Percentiles rank a stretch among this genome's conserved stretches.
These are phyloP conservation scores for Bungarus multicinctus DNA, from an alignment of 2,113 vertebrate genomes.

Conservation along the genomic window DNA sequence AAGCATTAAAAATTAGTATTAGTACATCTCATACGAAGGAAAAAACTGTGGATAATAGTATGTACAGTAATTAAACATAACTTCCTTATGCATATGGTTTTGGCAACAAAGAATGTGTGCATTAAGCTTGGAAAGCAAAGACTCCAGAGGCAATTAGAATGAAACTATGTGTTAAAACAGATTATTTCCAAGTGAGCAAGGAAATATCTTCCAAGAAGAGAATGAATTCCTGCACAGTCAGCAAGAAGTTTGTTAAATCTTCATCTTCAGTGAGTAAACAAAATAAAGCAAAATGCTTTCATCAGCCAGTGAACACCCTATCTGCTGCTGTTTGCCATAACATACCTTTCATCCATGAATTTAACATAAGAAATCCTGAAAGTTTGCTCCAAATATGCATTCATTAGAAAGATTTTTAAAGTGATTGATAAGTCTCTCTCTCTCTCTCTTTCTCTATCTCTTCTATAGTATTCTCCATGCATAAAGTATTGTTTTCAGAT, in stretches of 20 bases:
- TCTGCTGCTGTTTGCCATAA: neutral
- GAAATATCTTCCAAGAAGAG: slow-evolving; percentile 23
- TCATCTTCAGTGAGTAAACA: slow-evolving; percentile 29
- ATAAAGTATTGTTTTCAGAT: neutral
- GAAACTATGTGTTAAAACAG: slow-evolving; percentile 38
- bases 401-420: neutral
- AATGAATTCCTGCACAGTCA: slow-evolving; percentile 19
- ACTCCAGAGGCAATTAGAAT: slow-evolving; percentile 42
- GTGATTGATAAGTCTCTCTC: neutral
- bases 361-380: slow-evolving; percentile 11
- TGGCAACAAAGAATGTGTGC: slow-evolving; percentile 40
- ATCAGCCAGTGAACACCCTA: neutral
- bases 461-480: neutral
- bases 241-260: slow-evolving; percentile 34
- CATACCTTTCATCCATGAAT: slow-evolving; percentile 14
- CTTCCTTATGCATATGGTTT: slow-evolving; percentile 4
- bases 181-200: slow-evolving; percentile 33
- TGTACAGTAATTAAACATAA: neutral
- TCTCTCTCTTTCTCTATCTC: too few relatives aligned
- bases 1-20: neutral
- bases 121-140: slow-evolving; percentile 44
- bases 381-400: slow-evolving; percentile 5
- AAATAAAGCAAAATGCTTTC: neutral
- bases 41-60: neutral
- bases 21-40: neutral